phyloP scores from a whole-genome alignment of 92 coral and sea anemone genomes.

The Zoanthus solanderi region DNA sequence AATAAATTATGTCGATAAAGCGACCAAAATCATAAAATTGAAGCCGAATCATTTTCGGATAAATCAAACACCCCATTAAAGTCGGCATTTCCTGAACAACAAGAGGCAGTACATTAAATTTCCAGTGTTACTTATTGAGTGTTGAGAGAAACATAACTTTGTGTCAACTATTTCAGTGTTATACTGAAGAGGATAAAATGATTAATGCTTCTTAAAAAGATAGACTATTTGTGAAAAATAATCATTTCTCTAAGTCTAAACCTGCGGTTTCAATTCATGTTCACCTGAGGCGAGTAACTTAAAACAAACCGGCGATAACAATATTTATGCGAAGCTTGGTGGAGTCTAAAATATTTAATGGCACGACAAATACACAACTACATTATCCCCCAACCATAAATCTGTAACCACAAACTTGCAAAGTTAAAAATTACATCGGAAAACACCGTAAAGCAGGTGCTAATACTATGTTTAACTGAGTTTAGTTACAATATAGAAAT shows the following conservation, averaged over 20 bases:
- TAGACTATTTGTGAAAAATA: constrained; percentile 1
- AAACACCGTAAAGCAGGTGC: constrained; percentile 14
- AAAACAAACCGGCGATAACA: constrained; percentile 4
- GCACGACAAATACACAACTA: constrained; percentile 14
- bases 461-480: neutral
- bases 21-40: no score
- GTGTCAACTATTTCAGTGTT: neutral
- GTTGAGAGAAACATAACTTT: neutral
- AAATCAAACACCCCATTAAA: no score
- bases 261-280: neutral
- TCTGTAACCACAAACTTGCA: neutral
- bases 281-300: constrained; percentile 5
- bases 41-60: no score
- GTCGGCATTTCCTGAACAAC: no score
- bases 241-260: neutral
- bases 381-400: constrained; percentile 23
- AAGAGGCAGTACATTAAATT: no score
- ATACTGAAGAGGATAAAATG: neutral
- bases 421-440: neutral
- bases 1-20: no score
- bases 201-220: neutral
- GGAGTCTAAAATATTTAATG: neutral
- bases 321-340: neutral
- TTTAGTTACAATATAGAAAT: neutral
- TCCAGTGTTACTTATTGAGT: no score